Evolutionary conservation across 2,797 vertebrate genomes (phyloP), one percentile per base, ranked within the genome.

Genomic region (Momotus momota): DNA sequence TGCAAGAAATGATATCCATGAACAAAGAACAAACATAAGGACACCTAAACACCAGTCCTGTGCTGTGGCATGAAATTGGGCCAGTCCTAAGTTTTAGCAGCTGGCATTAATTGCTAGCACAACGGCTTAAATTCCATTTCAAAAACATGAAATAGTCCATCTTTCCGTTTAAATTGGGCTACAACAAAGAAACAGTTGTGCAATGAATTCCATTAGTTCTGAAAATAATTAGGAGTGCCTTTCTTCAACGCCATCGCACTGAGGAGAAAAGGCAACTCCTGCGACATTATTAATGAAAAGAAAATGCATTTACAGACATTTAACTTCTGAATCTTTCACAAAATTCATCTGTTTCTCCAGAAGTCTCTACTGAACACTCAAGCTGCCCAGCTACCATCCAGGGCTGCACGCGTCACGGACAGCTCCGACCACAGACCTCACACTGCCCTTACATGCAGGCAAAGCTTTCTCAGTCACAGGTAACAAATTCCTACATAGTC

Each of bases 381-480:
- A 65, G 38, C 35, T 33, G 7, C 40, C 14, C 52, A 65, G 2
- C 4, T 14, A 81, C 54, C 45, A 71, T 49, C 19, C 72, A 86
- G 16, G 14, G 14, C 13, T 54, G 12, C 31, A 4, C 6, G 1
- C 8, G 49, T 31, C 29, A 79, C 14, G 23, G 55, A 65, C 12
- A 65, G 49, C 16, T 77, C 31, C 45, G 33, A 62, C 31, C 48
- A 51, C 6, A 80, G 10, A 86, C 3, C 18, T 75, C 62, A 55
- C 8, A 43, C 4, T 19, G 40, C 54, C 9, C 12, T 64, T 38
- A 21, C 3, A 25, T 0, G 4, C 2, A 0, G 15, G 31, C 14
- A 80, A 84, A 86, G 22, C 8, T 55, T 85, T 65, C 15, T 57
- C 33, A 65, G 38, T 20, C 29, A 72, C 27, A 57, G 25, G 18